Evolutionary conservation across 2,888 invertebrate species (phyloP).

Genomic region (Nematopogon swammerdamellus): DNA sequence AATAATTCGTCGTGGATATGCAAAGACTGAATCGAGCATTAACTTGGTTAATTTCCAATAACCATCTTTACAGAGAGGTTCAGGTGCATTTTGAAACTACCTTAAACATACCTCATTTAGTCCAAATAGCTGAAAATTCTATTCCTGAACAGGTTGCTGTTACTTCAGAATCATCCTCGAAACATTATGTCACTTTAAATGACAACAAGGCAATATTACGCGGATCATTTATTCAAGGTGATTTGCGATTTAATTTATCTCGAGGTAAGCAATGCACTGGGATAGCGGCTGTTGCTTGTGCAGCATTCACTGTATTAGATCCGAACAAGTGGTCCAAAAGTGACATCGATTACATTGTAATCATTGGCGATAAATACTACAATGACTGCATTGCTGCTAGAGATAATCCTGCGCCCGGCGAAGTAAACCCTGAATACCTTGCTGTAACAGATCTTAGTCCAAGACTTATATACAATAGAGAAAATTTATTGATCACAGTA

Average conservation of each 20-base stretch:
- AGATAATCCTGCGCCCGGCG: slow-evolving; percentile 7
- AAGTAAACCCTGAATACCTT: slow-evolving; percentile 9
- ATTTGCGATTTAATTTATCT: slow-evolving; percentile 7
- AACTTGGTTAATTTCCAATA: slow-evolving; percentile 9
- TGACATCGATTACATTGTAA: slow-evolving; percentile 8
- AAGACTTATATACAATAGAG: slow-evolving; percentile 2
- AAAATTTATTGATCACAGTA: slow-evolving; percentile 1
- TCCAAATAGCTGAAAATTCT: slow-evolving; percentile 3
- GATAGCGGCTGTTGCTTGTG: slow-evolving; percentile 10
- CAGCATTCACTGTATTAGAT: slow-evolving; percentile 7
- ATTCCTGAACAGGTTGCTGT: slow-evolving; percentile 3
- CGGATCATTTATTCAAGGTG: slow-evolving; percentile 7
- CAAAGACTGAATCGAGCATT: slow-evolving; percentile 11
- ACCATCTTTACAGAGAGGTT: slow-evolving; percentile 8
- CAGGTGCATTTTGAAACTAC: slow-evolving; percentile 6
- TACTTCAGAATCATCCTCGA: slow-evolving; percentile 4
- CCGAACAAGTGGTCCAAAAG: slow-evolving; percentile 7
- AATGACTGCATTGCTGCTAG: slow-evolving; percentile 6
- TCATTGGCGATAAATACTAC: slow-evolving; percentile 9
- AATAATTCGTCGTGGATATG: slow-evolving; percentile 13
- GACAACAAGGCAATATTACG: slow-evolving; percentile 4
- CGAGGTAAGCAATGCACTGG: slow-evolving; percentile 9
- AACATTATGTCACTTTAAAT: slow-evolving; percentile 4
- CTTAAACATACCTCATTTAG: slow-evolving; percentile 3
- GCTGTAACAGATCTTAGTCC: slow-evolving; percentile 6